Conservation (phyloP, 2,797 vertebrate genomes). For the Lagocephalus sceleratus region DNA sequence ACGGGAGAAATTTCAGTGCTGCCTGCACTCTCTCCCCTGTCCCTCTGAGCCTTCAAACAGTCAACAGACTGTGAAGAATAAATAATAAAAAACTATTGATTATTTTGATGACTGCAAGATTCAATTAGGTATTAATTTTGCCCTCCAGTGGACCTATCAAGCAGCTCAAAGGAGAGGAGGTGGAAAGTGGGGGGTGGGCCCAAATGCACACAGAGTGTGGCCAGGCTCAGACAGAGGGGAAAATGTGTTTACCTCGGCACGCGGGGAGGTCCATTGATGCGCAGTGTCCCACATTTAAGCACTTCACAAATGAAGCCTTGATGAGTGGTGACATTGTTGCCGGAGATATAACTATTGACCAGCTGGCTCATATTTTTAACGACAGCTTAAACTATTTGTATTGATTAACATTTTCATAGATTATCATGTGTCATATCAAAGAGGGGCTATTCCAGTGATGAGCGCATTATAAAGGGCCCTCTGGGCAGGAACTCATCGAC, state of each 20-base stretch:
- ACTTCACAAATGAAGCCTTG: conserved; percentile 92
- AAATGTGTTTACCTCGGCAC: conserved; percentile 94
- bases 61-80: conserved; percentile 99
- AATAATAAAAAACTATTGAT: conserved; percentile 99
- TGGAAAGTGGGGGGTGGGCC: conserved; percentile 79
- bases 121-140: conserved; percentile 99
- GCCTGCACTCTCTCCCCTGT: conserved; percentile 87
- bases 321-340: conserved; percentile 98
- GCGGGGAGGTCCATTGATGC: conserved; percentile 89
- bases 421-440: conserved; percentile 99
- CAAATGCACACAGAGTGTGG: conserved; percentile 89
- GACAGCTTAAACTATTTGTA: conserved; percentile 99
- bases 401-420: conserved; percentile 99
- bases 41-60: conserved; percentile 98
- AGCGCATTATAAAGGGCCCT: conserved; percentile 88
- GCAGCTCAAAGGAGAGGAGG: conserved; percentile 93
- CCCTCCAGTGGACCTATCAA: conserved; percentile 99
- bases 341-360: conserved; percentile 94
- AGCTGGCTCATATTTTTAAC: conserved; percentile 85
- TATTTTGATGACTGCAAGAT: conserved; percentile 99
- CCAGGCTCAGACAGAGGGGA: conserved; percentile 90
- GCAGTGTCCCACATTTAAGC: conserved; percentile 97
- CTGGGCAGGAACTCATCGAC: conserved; percentile 79
- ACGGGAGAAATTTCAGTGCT: conserved; percentile 92
- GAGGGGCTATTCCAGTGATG: conserved; percentile 84